Percentiles rank a stretch among this genome's conserved stretches.
phyloP scores from a whole-genome alignment of 2,113 vertebrate species.

The Myrmecobius fasciatus region DNA sequence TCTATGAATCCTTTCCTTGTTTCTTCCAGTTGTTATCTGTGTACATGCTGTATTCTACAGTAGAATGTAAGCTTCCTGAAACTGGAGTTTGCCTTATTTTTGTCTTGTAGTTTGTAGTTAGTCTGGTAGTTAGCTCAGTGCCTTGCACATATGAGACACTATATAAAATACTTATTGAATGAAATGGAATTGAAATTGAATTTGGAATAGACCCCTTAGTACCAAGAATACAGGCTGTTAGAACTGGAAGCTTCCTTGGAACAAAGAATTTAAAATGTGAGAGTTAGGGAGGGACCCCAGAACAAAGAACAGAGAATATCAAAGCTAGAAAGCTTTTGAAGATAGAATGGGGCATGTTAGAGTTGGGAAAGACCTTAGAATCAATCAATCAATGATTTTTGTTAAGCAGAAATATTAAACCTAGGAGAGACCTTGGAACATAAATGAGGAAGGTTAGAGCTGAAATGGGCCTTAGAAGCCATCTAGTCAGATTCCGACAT shows the following conservation, averaged over 20 bases:
- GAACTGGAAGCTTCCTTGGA: neutral
- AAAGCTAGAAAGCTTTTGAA: neutral
- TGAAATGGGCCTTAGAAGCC: neutral
- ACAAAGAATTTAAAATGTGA: neutral
- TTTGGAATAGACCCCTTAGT: neutral
- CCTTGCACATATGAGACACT: neutral
- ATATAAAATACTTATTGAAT: neutral
- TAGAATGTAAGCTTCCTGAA: neutral
- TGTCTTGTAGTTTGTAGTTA: neutral
- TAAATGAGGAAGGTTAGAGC: neutral
- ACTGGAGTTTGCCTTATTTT: neutral
- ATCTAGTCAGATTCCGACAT: neutral
- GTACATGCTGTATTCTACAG: neutral
- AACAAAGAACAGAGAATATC: neutral
- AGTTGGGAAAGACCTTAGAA: neutral
- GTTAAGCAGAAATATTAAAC: neutral
- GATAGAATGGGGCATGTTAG: neutral
- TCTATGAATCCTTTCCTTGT: neutral
- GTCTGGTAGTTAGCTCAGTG: neutral
- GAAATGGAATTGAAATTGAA: neutral
- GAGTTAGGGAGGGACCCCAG: neutral
- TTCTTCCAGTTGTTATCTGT: neutral
- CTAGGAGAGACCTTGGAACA: neutral
- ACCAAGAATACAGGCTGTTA: neutral
- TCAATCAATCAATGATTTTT: neutral